Conservation (phyloP, 2,113 vertebrate species). For the Rhizomys pruinosus region DNA sequence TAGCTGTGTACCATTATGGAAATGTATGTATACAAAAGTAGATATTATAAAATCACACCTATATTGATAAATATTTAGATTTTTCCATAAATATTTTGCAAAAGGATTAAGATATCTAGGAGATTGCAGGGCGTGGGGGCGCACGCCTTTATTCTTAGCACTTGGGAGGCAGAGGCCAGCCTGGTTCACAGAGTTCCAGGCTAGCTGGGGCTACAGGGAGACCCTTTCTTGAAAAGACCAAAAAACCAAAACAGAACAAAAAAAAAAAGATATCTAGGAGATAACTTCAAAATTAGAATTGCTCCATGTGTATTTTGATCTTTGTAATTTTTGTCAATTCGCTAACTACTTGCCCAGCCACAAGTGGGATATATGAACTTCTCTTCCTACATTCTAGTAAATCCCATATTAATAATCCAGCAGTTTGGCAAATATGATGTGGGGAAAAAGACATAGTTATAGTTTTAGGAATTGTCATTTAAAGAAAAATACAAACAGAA, state of each 20-base stretch:
- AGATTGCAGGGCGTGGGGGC: too few relatives aligned
- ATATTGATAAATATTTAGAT: not conserved
- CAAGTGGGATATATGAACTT: not conserved
- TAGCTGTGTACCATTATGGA: not conserved
- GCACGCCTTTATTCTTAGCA: too few relatives aligned
- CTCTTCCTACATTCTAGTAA: not conserved
- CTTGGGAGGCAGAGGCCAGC: too few relatives aligned
- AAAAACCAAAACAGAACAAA: too few relatives aligned
- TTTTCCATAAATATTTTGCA: not conserved
- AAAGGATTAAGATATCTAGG: not conserved
- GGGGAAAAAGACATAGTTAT: not conserved
- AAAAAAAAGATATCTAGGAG: not conserved
- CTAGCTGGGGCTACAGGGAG: too few relatives aligned
- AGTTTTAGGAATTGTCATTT: not conserved
- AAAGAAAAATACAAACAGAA: not conserved
- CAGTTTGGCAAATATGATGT: not conserved
- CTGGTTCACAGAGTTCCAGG: too few relatives aligned
- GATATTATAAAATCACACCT: not conserved
- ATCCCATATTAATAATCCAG: not conserved
- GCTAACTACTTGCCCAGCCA: not conserved
- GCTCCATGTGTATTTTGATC: not conserved
- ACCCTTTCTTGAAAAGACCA: too few relatives aligned
- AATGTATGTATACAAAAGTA: not conserved
- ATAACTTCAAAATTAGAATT: not conserved
- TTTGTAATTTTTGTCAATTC: not conserved